Evolutionary conservation across 2,113 vertebrate genomes (phyloP).

Genomic region (Ploceus nigricollis): DNA sequence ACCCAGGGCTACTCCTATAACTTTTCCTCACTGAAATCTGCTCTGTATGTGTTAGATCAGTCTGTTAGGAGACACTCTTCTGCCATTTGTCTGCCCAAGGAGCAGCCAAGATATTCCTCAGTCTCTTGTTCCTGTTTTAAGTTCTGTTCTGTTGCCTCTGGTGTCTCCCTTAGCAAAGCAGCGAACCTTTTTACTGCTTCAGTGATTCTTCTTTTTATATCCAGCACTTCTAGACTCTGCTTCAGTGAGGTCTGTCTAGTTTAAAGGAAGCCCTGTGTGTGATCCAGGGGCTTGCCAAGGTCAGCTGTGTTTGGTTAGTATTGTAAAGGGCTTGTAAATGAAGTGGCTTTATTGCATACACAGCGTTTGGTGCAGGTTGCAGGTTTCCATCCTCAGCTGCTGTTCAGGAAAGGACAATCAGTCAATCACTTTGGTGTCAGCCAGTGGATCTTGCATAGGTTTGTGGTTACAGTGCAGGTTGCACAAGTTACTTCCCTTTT

Average conservation of each 20-base stretch:
- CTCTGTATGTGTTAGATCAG: neutral
- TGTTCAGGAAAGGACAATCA: neutral
- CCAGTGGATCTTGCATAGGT: fast-evolving
- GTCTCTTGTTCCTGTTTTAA: neutral
- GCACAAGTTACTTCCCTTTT: neutral
- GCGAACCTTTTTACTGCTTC: neutral
- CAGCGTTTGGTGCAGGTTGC: neutral
- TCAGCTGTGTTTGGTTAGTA: neutral
- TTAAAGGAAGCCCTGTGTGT: neutral
- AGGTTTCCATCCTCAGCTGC: neutral
- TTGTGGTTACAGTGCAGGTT: neutral
- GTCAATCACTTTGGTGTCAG: neutral
- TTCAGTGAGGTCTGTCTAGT: neutral
- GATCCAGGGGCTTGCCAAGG: neutral
- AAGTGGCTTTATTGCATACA: fast-evolving
- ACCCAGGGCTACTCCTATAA: fast-evolving
- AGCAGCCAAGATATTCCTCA: neutral
- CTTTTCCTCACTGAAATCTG: neutral
- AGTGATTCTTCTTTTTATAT: neutral
- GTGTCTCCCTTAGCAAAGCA: neutral
- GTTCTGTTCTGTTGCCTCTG: neutral
- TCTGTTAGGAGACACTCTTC: neutral
- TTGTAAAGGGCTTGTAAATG: neutral
- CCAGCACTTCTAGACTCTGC: neutral
- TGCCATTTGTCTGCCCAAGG: neutral